phyloP scores from a whole-genome alignment of 1,140 invertebrate genomes.

The Hydropsyche tenuis region DNA sequence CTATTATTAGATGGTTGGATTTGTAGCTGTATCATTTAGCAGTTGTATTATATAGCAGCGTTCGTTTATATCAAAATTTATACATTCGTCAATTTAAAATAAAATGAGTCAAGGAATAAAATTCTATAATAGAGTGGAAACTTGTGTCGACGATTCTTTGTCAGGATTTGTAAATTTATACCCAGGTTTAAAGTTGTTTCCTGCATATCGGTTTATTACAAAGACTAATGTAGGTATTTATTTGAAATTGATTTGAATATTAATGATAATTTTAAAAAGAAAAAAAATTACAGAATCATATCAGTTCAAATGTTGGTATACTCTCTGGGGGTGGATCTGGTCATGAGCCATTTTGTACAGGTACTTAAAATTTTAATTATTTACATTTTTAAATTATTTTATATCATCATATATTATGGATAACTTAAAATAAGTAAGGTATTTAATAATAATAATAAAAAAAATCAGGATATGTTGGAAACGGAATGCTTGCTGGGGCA shows the following conservation, averaged over 20 bases:
- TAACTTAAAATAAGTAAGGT: background rate
- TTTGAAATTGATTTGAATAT: background rate
- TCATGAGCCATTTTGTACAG: constrained; percentile 83
- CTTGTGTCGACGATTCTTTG: constrained; percentile 73
- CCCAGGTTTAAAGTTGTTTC: constrained; percentile 67
- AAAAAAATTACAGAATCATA: constrained; percentile 41
- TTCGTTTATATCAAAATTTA: no score
- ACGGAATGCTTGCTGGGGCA: constrained; percentile 77
- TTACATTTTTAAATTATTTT: background rate
- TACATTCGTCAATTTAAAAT: no score
- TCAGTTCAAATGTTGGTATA: constrained; percentile 69
- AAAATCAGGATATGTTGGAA: constrained; percentile 76
- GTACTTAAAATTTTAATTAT: constrained; percentile 54
- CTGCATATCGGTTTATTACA: constrained; percentile 67
- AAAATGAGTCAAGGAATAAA: constrained; percentile 60
- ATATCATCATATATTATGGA: background rate
- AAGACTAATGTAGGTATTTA: constrained; percentile 32
- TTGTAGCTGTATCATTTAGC: no score
- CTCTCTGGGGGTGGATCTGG: constrained; percentile 86
- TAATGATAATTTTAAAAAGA: background rate
- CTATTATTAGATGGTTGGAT: no score
- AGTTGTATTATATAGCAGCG: no score
- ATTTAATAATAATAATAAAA: constrained; percentile 19
- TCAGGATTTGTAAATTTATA: constrained; percentile 69
- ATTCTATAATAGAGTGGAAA: constrained; percentile 70